Evolutionary conservation across 2,113 vertebrate genomes (phyloP), one percentile per base, ranked within the genome.

Genomic region (Apistogramma diplotaenia): DNA sequence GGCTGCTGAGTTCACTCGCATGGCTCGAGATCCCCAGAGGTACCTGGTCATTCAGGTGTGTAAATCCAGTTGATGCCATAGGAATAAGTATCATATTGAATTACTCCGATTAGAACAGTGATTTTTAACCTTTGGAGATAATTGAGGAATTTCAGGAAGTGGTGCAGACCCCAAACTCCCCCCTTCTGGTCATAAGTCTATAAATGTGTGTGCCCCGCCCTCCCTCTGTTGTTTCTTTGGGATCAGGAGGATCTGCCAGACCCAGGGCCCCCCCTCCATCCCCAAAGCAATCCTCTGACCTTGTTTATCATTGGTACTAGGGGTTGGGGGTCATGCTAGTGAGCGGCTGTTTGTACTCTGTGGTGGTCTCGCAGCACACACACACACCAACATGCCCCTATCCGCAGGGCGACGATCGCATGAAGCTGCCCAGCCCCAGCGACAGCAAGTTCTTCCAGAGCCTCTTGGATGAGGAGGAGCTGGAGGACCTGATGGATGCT

Each of bases 371-470:
- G 16, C 46, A 6, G 1, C 21, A 57, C 31, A 57, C n/a, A 33
- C 56, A 62, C 58, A 19, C 13, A 71, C 43, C 2, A 9, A 54
- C 12, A 35, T 59, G n/a, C 49, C 12, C 10, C 62, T 82, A 56
- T 78, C 55, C 54, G 61, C 75, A 99, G 98, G 98, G 98, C 37
- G 98, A 99, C 77, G 98, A 99, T 84, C 96, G 97, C 6, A 99
- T 99, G 97, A 99, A 98, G 92, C 96, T 99, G 61, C 98, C 98
- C 25, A 98, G 96, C 78, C 98, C 98, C 74, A 99, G 96, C 2
- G 97, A 99, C 94, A 99, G 98, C 95, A 99, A 99, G 92, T 99
- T 99, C 92, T 99, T 99, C 92, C 97, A 99, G 94, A 99, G 97
- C 88, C 97, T 99, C 59, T 92, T 99, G 25, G 97, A 99, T 78